A percentile compares a stretch with the other conserved stretches of the same genome.
Evolutionary conservation across 2,888 invertebrate genomes (phyloP).

Genomic region (Augiades crinisus): DNA sequence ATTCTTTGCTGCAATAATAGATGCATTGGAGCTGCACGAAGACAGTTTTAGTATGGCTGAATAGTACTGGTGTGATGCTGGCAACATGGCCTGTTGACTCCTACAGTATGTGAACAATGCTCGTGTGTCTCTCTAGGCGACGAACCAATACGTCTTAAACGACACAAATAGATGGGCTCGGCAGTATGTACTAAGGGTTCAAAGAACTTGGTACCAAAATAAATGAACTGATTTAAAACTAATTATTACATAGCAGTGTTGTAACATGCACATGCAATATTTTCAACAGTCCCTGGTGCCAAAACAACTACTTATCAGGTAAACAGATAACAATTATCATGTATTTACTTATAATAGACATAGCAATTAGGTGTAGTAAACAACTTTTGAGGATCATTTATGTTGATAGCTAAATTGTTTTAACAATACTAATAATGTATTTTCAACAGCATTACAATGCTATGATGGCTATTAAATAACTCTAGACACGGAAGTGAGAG

Average conservation of each 20-base stretch:
- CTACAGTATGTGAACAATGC: constrained; percentile 71
- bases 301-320: too few relatives aligned
- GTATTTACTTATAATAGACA: too few relatives aligned
- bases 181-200: constrained; percentile 47
- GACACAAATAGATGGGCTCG: constrained; percentile 55
- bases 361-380: too few relatives aligned
- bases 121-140: constrained; percentile 45
- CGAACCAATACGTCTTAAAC: constrained; percentile 45
- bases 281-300: too few relatives aligned
- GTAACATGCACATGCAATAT: constrained; percentile 27
- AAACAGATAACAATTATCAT: too few relatives aligned
- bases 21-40: constrained; percentile 57
- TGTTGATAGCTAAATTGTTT: background rate
- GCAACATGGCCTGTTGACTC: constrained; percentile 67
- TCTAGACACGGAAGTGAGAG: constrained; percentile 13
- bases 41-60: constrained; percentile 62
- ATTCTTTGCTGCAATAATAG: constrained; percentile 60
- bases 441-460: background rate
- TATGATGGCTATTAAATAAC: constrained; percentile 7
- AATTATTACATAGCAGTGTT: constrained; percentile 26
- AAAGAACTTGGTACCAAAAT: constrained; percentile 47
- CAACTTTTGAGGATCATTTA: too few relatives aligned
- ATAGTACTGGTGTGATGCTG: constrained; percentile 57
- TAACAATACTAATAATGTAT: background rate
- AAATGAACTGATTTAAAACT: constrained; percentile 27